Evolutionary conservation across 2,113 vertebrate genomes (phyloP), one percentile per base, ranked within the genome.

Genomic region (Oxyruncus cristatus): DNA sequence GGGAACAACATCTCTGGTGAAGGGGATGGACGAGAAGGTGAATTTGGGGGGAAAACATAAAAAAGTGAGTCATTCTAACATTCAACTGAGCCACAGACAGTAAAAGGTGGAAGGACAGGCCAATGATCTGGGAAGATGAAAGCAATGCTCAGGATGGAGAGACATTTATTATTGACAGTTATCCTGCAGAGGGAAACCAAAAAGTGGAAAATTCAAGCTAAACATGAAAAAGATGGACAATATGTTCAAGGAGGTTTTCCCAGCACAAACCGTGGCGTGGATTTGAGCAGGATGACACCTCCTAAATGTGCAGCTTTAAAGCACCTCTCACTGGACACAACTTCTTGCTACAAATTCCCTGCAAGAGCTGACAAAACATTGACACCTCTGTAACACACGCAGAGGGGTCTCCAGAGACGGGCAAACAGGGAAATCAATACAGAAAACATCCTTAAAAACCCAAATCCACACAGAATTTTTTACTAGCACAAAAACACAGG

Each of bases 81-180:
- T 9, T 2, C 0, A 2, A 0, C 19, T 71, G 56, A 74, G n/a
- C 26, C 30, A 39, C 1, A 46, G 61, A 3, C 23, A 53, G 35
- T 10, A 58, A 24, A 74, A 47, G 14, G 46, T 24, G 21, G 37
- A 35, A 41, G 52, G 46, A 50, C 24, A 27, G n/a, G 42, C 41
- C 61, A 42, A 32, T 10, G 35, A 24, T 53, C 42, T 42, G 52
- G 70, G 71, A 61, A 55, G 55, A n/a, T 10, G 41, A 6, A 9
- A 1, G 0, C 32, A 24, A 67, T 12, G 37, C 33, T 33, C 71
- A 49, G 53, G 49, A 79, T 28, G n/a, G 26, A 66, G 56, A n/a
- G 30, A 65, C 1, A 14, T 14, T 58, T 55, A 20, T 21, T 42
- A 35, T 7, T 61, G 17, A 62, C 35, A 44, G 18, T 15, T 62